Base-by-base conservation (phyloP, 1,140 invertebrate species). In the Gryon sp. region DNA sequence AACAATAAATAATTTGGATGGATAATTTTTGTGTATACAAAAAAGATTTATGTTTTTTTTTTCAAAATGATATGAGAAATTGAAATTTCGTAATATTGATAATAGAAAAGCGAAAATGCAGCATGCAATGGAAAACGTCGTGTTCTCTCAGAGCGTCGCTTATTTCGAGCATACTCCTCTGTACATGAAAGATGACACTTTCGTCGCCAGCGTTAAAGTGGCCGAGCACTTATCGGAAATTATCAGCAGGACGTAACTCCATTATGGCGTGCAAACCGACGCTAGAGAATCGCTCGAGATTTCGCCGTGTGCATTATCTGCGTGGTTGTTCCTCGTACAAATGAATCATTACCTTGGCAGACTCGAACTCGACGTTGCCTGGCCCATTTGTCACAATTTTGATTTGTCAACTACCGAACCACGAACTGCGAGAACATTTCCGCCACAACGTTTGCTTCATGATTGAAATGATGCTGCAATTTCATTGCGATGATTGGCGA, bases 161-260 rank as follows among this genome's bases (percentile, higher is more conserved):
- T 65, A 55, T 69, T 66, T 74, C 38, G 19, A 53, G 69, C 43
- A 14, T 32, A 24, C 48, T 41, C 24, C 9, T n/a, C 65, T 48
- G 55, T 41, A 69, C 60, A 57, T 59, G 66, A 69, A 65, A 65
- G 63, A 45, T 73, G 69, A 65, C 50, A 59, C 69, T 73, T 18
- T 68, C 72, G 81, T 79, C 80, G 83, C 72, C 81, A 81, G 73
- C 83, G 83, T 86, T 86, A 84, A 87, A 82, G 80, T 78, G 81
- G 80, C 46, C 77, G 76, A 82, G 82, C 84, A 86, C 85, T 86
- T 86, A 86, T 86, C 83, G 85, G 81, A 85, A 86, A 87, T 86
- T 86, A 86, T 87, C 84, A 84, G 78, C 76, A 83, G 81, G 79
- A 85, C 80, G 80, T 83, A 86, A 86, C 80, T 80, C 80, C 78